Conservation (phyloP, 1,140 invertebrate genomes). For the Eupristina koningsbergeri region DNA sequence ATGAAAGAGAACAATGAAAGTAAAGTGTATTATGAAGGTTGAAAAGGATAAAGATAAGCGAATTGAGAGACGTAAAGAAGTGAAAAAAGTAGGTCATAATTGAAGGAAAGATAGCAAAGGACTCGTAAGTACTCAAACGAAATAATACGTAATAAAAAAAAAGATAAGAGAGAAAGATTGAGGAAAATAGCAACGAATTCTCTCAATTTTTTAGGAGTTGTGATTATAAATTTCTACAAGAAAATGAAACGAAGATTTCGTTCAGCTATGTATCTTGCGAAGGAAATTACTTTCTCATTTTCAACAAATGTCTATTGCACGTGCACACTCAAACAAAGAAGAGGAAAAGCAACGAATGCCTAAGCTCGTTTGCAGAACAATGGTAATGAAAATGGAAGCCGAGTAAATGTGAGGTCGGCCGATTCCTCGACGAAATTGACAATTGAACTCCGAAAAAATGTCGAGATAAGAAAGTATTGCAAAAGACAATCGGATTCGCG, state of each 20-base stretch:
- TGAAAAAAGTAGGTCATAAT: not conserved
- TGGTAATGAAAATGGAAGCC: not conserved
- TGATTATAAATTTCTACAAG: not conserved
- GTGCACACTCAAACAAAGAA: not conserved
- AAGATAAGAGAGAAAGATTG: slow-evolving; percentile 7
- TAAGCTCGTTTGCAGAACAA: not conserved
- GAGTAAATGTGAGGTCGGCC: not conserved
- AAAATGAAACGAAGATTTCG: not conserved
- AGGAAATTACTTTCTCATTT: not conserved
- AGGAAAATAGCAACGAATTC: slow-evolving; percentile 23
- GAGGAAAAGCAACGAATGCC: not conserved
- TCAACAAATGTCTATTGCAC: not conserved
- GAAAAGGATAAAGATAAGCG: not conserved
- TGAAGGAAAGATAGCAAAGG: not conserved
- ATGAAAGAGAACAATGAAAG: not conserved
- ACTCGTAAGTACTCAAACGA: slow-evolving; percentile 39
- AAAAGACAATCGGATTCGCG: slow-evolving; percentile 2
- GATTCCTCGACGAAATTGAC: not conserved
- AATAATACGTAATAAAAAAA: slow-evolving; percentile 39
- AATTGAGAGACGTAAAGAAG: not conserved
- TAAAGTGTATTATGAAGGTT: slow-evolving; percentile 11
- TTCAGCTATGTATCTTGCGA: not conserved
- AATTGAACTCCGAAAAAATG: slow-evolving; percentile 19
- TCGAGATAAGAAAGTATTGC: slow-evolving; percentile 15
- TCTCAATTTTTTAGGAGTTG: slow-evolving; percentile 18